Evolutionary conservation across 2,113 vertebrate species (phyloP).

Genomic region (Onychostruthus taczanowskii): DNA sequence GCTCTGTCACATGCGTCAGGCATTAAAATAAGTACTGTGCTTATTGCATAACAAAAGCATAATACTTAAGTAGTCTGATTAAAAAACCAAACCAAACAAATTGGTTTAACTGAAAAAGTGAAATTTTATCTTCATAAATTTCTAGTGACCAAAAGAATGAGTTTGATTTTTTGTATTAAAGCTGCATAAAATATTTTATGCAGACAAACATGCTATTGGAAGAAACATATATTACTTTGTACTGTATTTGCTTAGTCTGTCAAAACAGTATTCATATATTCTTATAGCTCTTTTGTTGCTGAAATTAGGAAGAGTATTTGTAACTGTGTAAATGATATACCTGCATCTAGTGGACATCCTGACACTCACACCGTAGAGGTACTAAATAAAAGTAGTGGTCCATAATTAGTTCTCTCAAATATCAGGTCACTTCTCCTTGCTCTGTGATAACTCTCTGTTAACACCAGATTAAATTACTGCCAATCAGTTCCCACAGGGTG

Average conservation of each 20-base stretch:
- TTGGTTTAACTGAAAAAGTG: neutral
- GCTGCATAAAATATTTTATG: neutral
- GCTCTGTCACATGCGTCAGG: neutral
- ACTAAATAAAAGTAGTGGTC: conserved; percentile 1
- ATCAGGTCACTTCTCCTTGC: neutral
- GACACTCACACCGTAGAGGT: neutral
- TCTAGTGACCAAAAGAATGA: neutral
- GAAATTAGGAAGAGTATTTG: neutral
- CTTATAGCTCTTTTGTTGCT: neutral
- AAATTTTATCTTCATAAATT: neutral
- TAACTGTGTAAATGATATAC: neutral
- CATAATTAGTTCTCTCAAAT: conserved; percentile 15
- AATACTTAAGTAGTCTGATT: neutral
- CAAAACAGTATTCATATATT: neutral
- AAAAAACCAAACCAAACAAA: neutral
- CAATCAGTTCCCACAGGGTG: neutral
- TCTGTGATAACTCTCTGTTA: neutral
- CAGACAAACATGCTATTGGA: neutral
- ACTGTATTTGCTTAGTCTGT: neutral
- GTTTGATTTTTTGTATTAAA: neutral
- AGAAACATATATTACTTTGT: neutral
- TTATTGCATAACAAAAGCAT: neutral
- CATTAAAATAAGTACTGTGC: neutral
- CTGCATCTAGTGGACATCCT: neutral
- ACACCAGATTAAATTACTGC: conserved; percentile 31